Evolutionary conservation across 2,888 invertebrate genomes (phyloP), one percentile per base, ranked within the genome.

Genomic region (Drymonia ruficornis): DNA sequence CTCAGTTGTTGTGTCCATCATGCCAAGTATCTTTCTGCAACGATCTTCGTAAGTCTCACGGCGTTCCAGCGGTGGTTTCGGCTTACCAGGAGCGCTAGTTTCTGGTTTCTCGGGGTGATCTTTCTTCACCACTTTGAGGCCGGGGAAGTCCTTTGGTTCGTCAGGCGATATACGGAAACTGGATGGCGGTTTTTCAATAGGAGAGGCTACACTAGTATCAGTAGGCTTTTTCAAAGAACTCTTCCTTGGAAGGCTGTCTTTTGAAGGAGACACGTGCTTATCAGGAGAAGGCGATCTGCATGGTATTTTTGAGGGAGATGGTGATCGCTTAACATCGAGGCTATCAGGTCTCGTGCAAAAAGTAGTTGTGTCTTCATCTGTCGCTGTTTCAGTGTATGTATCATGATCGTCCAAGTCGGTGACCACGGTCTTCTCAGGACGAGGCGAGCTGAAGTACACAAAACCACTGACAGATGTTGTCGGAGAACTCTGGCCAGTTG

Each of bases 21-120:
- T 94, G 3, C 96, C 96, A 40, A 96, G 87, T 67, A 96, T 96
- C 72, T 95, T 94, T 38, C 95, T 93, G 65, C 96, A 96, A 34
- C 96, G 90, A 78, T 96, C 96, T 80, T 96, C 96, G 62, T 96
- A 96, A 1, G 96, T 96, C 81, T 96, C 96, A 38, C 95, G 94
- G 67, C 95, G 91, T 62, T 93, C 94, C 36, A 94, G 80, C 1
- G 95, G 94, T 40, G 94, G 94, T 65, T 94, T 94, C 23, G 86
- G 75, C 65, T 93, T 94, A 0, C 87, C 78, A 8, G 80, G 77
- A 31, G 71, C 61, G 45, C 71, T 72, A n/a, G 57, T 40, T n/a
- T 68, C 65, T 16, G 74, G 57, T 67, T 83, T 72, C 36, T 79
- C 73, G 15, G 82, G 74, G 4, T 63, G 59, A 52, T 86, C 83